Conservation (phyloP, 2,888 invertebrate species). For the Anthophora plumipes region DNA sequence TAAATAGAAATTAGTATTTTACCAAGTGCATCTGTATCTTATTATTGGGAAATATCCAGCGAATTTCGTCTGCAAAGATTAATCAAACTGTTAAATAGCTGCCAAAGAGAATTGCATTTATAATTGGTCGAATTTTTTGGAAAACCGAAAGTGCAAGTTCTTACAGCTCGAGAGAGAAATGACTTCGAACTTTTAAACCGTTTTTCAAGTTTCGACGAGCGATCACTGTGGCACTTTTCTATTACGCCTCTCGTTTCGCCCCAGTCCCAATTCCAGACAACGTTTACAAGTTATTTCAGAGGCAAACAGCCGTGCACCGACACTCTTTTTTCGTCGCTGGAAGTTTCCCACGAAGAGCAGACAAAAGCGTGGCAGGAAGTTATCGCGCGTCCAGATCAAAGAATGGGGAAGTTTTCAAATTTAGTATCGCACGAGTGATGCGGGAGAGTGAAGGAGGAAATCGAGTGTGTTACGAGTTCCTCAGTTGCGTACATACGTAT, state of each 20-base stretch:
- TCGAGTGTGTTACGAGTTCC: no score
- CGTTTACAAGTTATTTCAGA: background rate
- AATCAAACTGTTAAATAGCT: no score
- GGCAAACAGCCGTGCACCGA: background rate
- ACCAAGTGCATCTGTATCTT: no score
- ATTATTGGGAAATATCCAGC: no score
- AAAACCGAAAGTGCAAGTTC: no score
- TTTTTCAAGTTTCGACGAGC: background rate
- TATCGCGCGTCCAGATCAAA: slow-evolving; percentile 27
- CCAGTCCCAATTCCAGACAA: background rate
- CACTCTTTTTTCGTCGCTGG: background rate
- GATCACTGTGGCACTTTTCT: no score
- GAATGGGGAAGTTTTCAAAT: slow-evolving; percentile 17
- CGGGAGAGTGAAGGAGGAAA: background rate
- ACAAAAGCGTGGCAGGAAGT: slow-evolving; percentile 19
- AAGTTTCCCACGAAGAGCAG: background rate
- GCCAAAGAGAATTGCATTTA: no score
- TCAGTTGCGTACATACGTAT: background rate
- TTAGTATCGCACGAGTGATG: background rate
- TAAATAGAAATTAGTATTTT: no score
- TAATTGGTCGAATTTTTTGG: background rate
- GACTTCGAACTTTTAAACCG: background rate
- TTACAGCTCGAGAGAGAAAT: no score
- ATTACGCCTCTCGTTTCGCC: no score
- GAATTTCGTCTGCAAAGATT: no score